Evolutionary conservation across 2,888 invertebrate genomes (phyloP).

Genomic region (Anarsia innoxiella): DNA sequence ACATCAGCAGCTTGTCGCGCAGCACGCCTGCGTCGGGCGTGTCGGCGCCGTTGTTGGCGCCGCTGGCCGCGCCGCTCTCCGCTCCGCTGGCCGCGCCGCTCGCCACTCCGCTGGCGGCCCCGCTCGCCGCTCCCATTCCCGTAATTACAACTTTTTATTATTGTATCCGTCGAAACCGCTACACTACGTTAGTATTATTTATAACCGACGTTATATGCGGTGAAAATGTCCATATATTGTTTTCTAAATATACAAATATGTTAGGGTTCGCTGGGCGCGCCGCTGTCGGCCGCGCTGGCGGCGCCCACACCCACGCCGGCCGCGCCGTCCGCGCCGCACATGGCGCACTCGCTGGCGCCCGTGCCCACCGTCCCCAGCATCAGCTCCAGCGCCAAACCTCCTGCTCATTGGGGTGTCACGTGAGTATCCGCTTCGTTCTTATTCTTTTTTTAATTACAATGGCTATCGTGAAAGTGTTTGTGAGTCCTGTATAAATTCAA

Average conservation of each 20-base stretch:
- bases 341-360: constrained; percentile 41
- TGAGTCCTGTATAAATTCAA: no score
- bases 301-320: constrained; percentile 59
- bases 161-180: no score
- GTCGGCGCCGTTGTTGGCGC: constrained; percentile 30
- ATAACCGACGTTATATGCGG: no score
- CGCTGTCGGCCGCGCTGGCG: constrained; percentile 58
- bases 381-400: constrained; percentile 30
- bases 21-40: constrained; percentile 74
- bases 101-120: background rate
- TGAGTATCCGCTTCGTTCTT: constrained; percentile 44
- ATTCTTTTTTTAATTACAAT: no score
- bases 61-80: constrained; percentile 42
- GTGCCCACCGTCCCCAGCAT: constrained; percentile 25
- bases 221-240: no score
- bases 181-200: no score
- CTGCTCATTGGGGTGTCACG: constrained; percentile 73
- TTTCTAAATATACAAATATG: no score
- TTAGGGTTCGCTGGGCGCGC: no score
- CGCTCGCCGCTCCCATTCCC: background rate
- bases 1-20: constrained; percentile 88
- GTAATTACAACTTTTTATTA: no score
- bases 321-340: constrained; percentile 65
- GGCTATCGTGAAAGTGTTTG: no score
- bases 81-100: constrained; percentile 41